phyloP scores from a whole-genome alignment of 2,113 vertebrate species.

The Balaenoptera acutorostrata region DNA sequence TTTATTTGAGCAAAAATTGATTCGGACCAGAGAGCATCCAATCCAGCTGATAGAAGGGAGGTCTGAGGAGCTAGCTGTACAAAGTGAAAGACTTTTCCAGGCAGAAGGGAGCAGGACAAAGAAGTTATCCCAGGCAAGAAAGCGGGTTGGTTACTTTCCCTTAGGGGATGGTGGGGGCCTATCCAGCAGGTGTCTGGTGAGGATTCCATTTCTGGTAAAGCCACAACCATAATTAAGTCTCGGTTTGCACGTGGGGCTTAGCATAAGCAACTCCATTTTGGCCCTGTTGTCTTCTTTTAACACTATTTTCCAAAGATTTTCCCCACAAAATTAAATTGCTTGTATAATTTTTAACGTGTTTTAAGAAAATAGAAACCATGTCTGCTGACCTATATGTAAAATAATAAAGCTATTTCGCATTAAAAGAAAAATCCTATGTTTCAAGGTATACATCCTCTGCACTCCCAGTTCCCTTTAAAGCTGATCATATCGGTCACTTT shows the following conservation, averaged over 20 bases:
- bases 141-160: background rate
- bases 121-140: background rate
- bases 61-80: background rate
- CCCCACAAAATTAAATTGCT: background rate
- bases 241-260: background rate
- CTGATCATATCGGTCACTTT: slow-evolving; percentile 72
- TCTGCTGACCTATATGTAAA: background rate
- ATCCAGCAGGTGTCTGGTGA: background rate
- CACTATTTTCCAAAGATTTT: background rate
- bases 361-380: slow-evolving; percentile 16
- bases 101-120: background rate
- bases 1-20: background rate
- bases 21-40: background rate
- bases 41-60: background rate
- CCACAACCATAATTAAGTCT: background rate
- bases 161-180: background rate
- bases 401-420: slow-evolving; percentile 50
- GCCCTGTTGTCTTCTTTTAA: background rate
- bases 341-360: background rate
- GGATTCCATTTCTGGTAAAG: background rate
- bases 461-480: slow-evolving; percentile 72
- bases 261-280: background rate
- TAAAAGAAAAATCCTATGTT: slow-evolving; percentile 54
- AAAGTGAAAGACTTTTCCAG: background rate
- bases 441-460: slow-evolving; percentile 27